Percentiles rank a stretch among this genome's conserved stretches.
Conservation (phyloP, 2,888 invertebrate species). For the Acanthococcus lagerstroemiae region DNA sequence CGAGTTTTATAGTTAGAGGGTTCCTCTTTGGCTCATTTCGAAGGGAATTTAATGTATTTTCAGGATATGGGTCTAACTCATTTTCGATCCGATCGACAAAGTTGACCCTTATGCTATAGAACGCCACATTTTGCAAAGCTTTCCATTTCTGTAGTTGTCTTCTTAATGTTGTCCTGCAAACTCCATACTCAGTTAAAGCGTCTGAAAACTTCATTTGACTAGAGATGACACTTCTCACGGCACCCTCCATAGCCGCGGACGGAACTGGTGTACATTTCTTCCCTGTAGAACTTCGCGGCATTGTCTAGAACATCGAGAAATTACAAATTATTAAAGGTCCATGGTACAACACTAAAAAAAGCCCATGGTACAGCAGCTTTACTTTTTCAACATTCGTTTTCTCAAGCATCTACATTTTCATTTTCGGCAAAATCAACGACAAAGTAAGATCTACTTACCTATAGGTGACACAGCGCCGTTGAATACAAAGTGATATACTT, state of each 20-base stretch:
- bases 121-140: too few relatives aligned
- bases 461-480: not conserved
- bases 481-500: not conserved
- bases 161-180: not conserved
- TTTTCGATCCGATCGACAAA: too few relatives aligned
- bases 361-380: not conserved
- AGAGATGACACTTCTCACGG: not conserved
- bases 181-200: not conserved
- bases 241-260: not conserved
- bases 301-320: not conserved
- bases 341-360: not conserved
- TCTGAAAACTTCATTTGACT: not conserved
- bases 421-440: not conserved
- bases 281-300: not conserved
- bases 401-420: not conserved
- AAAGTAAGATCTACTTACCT: not conserved
- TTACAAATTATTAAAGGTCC: not conserved
- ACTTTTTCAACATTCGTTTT: not conserved
- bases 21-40: too few relatives aligned
- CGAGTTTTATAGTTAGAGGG: too few relatives aligned
- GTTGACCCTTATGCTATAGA: too few relatives aligned
- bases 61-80: too few relatives aligned
- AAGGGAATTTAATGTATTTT: too few relatives aligned
- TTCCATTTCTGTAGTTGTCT: not conserved
- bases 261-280: not conserved